Evolutionary conservation across 1,140 invertebrate genomes (phyloP), one percentile per base, ranked within the genome.

Genomic region (Mizuhopecten yessoensis): DNA sequence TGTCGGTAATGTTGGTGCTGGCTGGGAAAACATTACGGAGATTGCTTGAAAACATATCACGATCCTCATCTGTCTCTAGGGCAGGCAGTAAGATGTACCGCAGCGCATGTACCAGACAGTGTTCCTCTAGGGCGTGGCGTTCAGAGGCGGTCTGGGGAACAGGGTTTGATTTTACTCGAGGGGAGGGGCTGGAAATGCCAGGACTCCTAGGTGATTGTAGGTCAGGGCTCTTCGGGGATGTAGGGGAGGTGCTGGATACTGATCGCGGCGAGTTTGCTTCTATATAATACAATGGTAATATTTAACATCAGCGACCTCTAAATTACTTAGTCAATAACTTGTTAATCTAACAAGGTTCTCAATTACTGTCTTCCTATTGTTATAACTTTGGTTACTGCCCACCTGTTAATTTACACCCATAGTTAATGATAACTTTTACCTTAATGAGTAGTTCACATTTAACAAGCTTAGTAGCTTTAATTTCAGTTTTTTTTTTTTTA

Each of bases 11-110:
- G 9, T 89, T 90, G 9, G 93, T 57, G 87, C 93, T 91, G 33
- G 91, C 90, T 17, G 95, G 96, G 92, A 96, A 96, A 3, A 95
- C 91, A 34, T 96, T 95, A 33, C 94, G 91, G 34, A 96, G 89
- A 11, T 95, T 88, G 34, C 92, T 93, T 0, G 89, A 39, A 90
- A 96, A 95, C 0, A 90, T 89, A 7, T 42, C 34, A 5, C 29
- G 86, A 42, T 96, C 94, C 86, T 94, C 93, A 17, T 92, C 93
- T n/a, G 92, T 87, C 29, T 94, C 93, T 33, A 95, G 39, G 1
- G 87, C 88, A 0, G 95, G 92, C 7, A 34, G 33, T 13, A 96
- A 86, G 5, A 95, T 86, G 49, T 93, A 90, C 17, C 93, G 93
- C 20, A 96, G 89, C 10, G 94, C 93, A 87, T 93, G 94, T 10